A percentile compares a stretch with the other conserved stretches of the same genome.
These are phyloP conservation scores for Bombycilla garrulus DNA, from an alignment of 2,113 vertebrate species.

Conservation along the genomic window DNA sequence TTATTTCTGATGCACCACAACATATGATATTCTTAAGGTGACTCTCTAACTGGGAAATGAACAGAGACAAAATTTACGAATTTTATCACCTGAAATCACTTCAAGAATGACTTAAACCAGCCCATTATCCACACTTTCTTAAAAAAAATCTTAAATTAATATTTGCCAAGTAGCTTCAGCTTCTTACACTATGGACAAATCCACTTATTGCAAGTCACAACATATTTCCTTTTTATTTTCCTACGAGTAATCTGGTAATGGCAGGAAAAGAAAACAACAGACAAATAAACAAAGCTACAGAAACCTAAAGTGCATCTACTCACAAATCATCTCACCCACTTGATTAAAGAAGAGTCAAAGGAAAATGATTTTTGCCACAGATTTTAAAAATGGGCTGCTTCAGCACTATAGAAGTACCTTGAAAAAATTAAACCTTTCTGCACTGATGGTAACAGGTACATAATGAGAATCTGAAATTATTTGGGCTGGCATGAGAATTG, in stretches of 20 bases:
- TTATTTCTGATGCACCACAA: neutral
- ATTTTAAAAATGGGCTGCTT: neutral
- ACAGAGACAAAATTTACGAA: neutral
- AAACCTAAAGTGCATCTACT: neutral
- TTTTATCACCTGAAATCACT: neutral
- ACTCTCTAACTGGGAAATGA: neutral
- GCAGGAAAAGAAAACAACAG: neutral
- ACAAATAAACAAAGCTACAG: neutral
- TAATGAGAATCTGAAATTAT: neutral
- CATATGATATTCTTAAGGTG: neutral
- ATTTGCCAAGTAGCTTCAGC: neutral
- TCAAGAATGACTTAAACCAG: neutral
- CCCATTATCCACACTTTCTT: neutral
- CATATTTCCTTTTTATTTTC: neutral
- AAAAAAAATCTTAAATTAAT: neutral
- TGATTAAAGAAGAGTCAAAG: neutral
- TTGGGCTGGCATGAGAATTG: neutral
- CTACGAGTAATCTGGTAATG: neutral
- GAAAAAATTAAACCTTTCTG: neutral
- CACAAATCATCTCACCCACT: neutral
- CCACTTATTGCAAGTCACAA: neutral
- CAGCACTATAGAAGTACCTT: neutral
- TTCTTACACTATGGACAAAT: neutral
- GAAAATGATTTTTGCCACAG: neutral
- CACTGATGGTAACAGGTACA: neutral